A percentile compares a stretch with the other conserved stretches of the same genome.
These are phyloP conservation scores for Bolborhynchus lineola DNA, from an alignment of 2,113 vertebrate species.

Conservation along the genomic window DNA sequence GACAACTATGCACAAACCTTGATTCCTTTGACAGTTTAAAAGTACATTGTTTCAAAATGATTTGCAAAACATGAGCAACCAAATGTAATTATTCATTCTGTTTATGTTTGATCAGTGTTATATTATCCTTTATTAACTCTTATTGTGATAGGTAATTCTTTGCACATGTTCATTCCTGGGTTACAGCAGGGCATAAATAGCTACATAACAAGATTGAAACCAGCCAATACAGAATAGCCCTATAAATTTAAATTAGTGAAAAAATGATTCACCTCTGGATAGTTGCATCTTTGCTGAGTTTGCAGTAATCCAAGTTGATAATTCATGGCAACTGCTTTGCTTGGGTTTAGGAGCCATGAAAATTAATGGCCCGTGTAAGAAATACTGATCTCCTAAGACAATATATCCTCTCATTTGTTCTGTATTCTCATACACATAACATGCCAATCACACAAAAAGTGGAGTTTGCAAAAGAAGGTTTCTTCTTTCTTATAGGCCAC, in stretches of 20 bases:
- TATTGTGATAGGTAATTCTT: conserved; percentile 32
- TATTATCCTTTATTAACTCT: conserved; percentile 40
- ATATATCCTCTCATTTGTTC: background rate
- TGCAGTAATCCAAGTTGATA: background rate
- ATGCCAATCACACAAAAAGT: background rate
- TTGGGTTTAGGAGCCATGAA: background rate
- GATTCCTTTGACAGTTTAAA: background rate
- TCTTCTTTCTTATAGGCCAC: conserved; percentile 77
- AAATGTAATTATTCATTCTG: conserved; percentile 15
- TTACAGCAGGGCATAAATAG: background rate
- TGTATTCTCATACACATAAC: background rate
- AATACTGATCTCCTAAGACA: background rate
- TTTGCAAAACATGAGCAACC: conserved; percentile 1
- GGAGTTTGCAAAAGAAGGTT: background rate
- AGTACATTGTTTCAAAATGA: background rate
- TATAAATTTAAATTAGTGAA: conserved; percentile 30
- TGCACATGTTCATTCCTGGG: conserved; percentile 29
- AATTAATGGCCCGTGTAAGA: background rate
- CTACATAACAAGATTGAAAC: background rate
- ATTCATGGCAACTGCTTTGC: background rate
- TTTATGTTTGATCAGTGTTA: conserved; percentile 13
- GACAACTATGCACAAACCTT: background rate
- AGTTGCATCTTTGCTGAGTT: conserved; percentile 39
- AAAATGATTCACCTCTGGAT: conserved; percentile 4
- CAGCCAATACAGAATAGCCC: background rate